Percentiles rank a stretch among this genome's conserved stretches.
phyloP scores from a whole-genome alignment of 2,888 invertebrate genomes.

The Diarsia brunnea region DNA sequence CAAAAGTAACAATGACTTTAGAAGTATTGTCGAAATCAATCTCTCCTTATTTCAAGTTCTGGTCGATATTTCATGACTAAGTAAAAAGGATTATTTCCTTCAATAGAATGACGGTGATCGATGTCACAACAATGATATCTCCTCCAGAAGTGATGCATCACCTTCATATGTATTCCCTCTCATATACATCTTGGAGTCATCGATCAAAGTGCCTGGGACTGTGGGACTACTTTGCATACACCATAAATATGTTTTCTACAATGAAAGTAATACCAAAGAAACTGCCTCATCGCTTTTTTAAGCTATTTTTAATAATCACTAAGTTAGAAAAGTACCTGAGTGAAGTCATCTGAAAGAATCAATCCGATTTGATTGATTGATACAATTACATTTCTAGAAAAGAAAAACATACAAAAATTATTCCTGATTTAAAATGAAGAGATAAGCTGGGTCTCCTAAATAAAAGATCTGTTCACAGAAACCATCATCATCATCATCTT shows the following conservation, averaged over 20 bases:
- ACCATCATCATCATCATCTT: too few species aligned
- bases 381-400: too few species aligned
- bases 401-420: neutral
- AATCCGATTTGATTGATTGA: neutral
- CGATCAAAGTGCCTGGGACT: slow-evolving; percentile 11
- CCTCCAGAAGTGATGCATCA: slow-evolving; percentile 16
- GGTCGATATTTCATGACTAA: neutral
- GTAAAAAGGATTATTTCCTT: neutral
- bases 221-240: neutral
- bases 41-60: neutral
- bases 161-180: neutral
- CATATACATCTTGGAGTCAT: slow-evolving; percentile 1
- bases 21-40: neutral
- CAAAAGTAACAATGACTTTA: neutral
- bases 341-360: neutral
- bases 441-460: neutral
- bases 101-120: slow-evolving; percentile 8
- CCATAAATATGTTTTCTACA: neutral
- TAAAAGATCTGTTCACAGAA: too few species aligned
- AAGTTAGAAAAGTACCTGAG: neutral
- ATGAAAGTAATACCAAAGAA: neutral
- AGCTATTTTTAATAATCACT: neutral
- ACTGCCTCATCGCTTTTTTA: neutral
- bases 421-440: neutral
- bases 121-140: slow-evolving; percentile 7